Evolutionary conservation across 2,797 vertebrate genomes (phyloP).

Genomic region (Oryzias dopingdopingensis): DNA sequence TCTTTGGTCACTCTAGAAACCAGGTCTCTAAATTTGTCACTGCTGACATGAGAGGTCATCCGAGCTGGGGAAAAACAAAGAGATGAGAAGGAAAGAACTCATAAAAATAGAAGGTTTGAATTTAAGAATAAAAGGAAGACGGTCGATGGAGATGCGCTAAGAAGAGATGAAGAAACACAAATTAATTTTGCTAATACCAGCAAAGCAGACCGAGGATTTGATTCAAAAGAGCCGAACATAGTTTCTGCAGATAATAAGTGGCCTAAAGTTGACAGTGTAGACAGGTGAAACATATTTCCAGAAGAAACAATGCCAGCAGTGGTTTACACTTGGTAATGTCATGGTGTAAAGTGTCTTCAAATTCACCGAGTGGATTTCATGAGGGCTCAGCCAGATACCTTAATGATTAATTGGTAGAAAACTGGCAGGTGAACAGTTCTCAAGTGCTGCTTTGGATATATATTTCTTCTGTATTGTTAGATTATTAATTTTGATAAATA

Average conservation of each 20-base stretch:
- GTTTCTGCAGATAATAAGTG: conserved; percentile 22
- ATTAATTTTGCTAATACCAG: background rate
- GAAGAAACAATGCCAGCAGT: conserved; percentile 23
- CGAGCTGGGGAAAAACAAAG: conserved; percentile 70
- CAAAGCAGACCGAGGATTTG: conserved; percentile 17
- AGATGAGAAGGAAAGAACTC: conserved; percentile 32
- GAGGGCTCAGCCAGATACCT: conserved; percentile 12
- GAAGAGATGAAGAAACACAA: background rate
- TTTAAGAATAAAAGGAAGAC: conserved; percentile 16
- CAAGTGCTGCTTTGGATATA: background rate
- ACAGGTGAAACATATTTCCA: conserved; percentile 22
- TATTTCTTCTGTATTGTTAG: background rate
- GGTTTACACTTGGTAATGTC: conserved; percentile 27
- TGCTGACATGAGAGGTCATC: conserved; percentile 77
- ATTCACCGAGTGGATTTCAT: conserved; percentile 28
- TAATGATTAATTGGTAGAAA: conserved; percentile 11
- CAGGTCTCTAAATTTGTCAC: conserved; percentile 73
- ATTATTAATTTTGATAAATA: conserved; percentile 26
- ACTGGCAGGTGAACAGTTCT: background rate
- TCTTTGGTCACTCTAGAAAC: conserved; percentile 81
- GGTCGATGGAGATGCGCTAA: too few species aligned
- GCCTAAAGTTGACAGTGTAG: conserved; percentile 18
- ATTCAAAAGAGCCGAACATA: conserved; percentile 14
- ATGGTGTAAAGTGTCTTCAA: conserved; percentile 40
- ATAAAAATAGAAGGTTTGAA: conserved; percentile 31